These are phyloP conservation scores for Cephalopachus bancanus DNA, from an alignment of 2,797 vertebrate genomes.

Conservation along the genomic window DNA sequence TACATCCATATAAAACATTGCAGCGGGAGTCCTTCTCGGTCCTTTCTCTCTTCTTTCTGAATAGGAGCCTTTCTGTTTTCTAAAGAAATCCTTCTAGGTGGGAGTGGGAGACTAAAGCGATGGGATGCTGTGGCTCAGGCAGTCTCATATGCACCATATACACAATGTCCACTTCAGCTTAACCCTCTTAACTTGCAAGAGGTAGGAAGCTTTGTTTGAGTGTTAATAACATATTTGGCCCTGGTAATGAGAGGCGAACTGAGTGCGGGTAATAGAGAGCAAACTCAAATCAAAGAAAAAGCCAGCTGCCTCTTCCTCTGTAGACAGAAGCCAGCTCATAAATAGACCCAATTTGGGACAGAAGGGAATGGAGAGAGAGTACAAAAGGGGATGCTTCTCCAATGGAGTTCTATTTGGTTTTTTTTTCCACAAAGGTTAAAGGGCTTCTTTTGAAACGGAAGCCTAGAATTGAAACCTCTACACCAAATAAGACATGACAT, in stretches of 20 bases:
- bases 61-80: background rate
- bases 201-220: constrained; percentile 49
- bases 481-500: constrained; percentile 32
- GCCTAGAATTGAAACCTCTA: constrained; percentile 57
- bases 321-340: background rate
- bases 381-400: constrained; percentile 1
- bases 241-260: background rate
- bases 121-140: background rate
- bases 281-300: constrained; percentile 46
- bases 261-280: background rate
- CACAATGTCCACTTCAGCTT: constrained; percentile 39
- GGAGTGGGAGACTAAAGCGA: background rate
- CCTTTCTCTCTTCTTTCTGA: background rate
- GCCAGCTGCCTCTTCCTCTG: constrained; percentile 50
- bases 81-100: background rate
- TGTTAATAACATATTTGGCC: constrained; percentile 36
- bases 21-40: background rate
- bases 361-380: background rate
- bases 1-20: background rate
- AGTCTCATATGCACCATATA: background rate
- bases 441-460: constrained; percentile 67
- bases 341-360: background rate
- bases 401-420: background rate
- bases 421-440: constrained; percentile 66
- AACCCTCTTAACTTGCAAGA: constrained; percentile 57